These are phyloP conservation scores for Macrobrachium rosenbergii DNA, from an alignment of 1,140 invertebrate species.

Conservation along the genomic window DNA sequence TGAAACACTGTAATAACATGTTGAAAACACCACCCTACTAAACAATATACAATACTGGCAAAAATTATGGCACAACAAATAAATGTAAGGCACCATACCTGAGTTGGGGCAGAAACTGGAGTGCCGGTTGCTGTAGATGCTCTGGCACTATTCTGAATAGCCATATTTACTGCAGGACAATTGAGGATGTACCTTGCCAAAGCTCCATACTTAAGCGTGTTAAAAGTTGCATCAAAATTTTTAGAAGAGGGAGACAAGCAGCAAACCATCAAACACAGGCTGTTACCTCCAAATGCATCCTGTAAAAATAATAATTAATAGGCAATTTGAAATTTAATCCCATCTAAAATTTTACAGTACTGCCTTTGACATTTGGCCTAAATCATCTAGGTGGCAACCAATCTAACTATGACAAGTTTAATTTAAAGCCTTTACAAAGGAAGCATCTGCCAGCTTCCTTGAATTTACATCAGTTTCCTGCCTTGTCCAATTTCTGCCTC, in stretches of 20 bases:
- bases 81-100: conserved; percentile 35
- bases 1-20: not conserved
- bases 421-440: too few species aligned
- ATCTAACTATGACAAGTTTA: too few species aligned
- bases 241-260: conserved; percentile 59
- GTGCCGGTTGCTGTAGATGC: conserved; percentile 36
- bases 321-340: too few species aligned
- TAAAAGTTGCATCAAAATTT: conserved; percentile 61
- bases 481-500: too few species aligned
- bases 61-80: not conserved
- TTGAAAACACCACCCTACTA: not conserved
- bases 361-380: too few species aligned
- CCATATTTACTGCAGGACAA: conserved; percentile 59
- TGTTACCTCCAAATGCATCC: conserved; percentile 66
- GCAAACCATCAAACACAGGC: conserved; percentile 63
- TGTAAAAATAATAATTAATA: not conserved
- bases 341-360: too few species aligned
- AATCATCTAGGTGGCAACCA: too few species aligned
- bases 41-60: not conserved
- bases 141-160: conserved; percentile 56
- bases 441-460: too few species aligned
- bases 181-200: conserved; percentile 63
- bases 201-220: conserved; percentile 62
- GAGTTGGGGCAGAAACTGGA: conserved; percentile 20
- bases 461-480: too few species aligned